Evolutionary conservation across 2,113 vertebrate genomes (phyloP).

Genomic region (Struthidea cinerea): DNA sequence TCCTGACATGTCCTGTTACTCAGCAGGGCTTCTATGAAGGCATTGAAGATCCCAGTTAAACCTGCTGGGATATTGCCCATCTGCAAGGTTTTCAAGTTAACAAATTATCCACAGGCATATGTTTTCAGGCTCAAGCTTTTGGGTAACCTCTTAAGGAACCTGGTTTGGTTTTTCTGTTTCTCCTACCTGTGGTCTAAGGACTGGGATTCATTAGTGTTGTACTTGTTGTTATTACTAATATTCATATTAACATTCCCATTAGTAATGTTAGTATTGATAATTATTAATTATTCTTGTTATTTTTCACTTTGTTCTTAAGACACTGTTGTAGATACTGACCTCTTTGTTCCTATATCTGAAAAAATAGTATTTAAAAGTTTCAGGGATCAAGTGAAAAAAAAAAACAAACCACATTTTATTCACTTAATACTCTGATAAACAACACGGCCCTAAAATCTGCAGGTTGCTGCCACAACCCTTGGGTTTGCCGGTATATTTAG

Average conservation of each 20-base stretch:
- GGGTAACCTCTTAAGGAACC: background rate
- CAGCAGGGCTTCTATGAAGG: background rate
- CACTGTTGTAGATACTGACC: background rate
- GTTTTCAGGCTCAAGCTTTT: background rate
- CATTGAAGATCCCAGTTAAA: background rate
- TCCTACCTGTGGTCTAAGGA: background rate
- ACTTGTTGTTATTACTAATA: background rate
- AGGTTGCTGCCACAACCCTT: background rate
- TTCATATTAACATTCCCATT: background rate
- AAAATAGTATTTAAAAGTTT: background rate
- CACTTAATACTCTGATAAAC: background rate
- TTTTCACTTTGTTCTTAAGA: background rate
- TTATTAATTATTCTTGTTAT: background rate
- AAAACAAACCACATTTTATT: background rate
- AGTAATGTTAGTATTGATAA: background rate
- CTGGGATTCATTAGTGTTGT: background rate
- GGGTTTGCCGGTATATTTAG: background rate
- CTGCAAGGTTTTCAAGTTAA: background rate
- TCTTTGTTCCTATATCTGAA: background rate
- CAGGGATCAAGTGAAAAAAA: background rate
- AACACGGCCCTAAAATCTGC: background rate
- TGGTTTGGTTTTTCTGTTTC: background rate
- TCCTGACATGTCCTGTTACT: background rate
- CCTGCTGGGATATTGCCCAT: background rate
- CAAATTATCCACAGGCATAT: background rate